Evolutionary conservation across 2,888 invertebrate genomes (phyloP).

Genomic region (Euproctis similis): DNA sequence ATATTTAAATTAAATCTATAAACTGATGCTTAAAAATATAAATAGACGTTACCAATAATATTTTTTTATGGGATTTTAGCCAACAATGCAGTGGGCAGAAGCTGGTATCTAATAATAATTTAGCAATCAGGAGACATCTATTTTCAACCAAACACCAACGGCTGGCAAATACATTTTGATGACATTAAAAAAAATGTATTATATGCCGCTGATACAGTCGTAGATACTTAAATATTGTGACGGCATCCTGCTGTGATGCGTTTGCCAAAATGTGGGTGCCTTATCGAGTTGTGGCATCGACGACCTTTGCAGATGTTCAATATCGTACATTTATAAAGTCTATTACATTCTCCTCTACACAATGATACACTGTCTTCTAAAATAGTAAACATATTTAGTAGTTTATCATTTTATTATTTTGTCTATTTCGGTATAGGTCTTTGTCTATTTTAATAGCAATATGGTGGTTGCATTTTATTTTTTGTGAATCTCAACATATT

Average conservation of each 20-base stretch:
- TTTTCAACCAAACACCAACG: slow-evolving; percentile 6
- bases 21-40: too few relatives aligned
- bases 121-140: slow-evolving; percentile 16
- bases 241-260: slow-evolving; percentile 66
- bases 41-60: too few relatives aligned
- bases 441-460: slow-evolving; percentile 26
- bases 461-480: too few relatives aligned
- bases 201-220: slow-evolving; percentile 50
- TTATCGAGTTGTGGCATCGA: slow-evolving; percentile 60
- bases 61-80: too few relatives aligned
- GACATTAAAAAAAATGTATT: slow-evolving; percentile 34
- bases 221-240: slow-evolving; percentile 73
- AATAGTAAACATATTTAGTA: slow-evolving; percentile 27
- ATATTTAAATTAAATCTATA: too few relatives aligned
- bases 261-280: slow-evolving; percentile 72
- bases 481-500: too few relatives aligned
- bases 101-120: too few relatives aligned
- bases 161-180: slow-evolving; percentile 20
- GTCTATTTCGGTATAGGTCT: slow-evolving; percentile 31
- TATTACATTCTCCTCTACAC: slow-evolving; percentile 36
- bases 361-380: slow-evolving; percentile 18
- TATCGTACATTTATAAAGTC: slow-evolving; percentile 44
- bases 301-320: slow-evolving; percentile 52
- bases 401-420: slow-evolving; percentile 46
- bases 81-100: too few relatives aligned